A percentile compares a stretch with the other conserved stretches of the same genome.
Conservation (phyloP, 1,140 invertebrate species). For the Laodelphax striatellus region DNA sequence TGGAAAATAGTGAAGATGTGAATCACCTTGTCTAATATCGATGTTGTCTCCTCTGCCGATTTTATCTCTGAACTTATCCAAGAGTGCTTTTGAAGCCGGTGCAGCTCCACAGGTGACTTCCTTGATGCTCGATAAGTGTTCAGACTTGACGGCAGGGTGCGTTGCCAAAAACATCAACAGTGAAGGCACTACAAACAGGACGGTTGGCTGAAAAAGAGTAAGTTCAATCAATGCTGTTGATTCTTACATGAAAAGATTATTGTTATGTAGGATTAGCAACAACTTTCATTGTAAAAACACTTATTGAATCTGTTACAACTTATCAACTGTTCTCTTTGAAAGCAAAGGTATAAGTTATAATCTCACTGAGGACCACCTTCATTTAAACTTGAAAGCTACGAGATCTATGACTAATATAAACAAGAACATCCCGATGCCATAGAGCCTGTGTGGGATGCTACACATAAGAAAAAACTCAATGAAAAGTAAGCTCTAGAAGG, state of each 20-base stretch:
- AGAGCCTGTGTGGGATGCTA: too few relatives aligned
- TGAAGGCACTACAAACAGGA: conserved; percentile 53
- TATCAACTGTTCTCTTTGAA: neutral
- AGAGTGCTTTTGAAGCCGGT: conserved; percentile 45
- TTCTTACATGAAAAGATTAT: too few relatives aligned
- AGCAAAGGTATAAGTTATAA: neutral
- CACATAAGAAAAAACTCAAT: too few relatives aligned
- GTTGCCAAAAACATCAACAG: conserved; percentile 50
- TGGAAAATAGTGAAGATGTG: too few relatives aligned
- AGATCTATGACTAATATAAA: too few relatives aligned
- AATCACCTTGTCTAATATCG: conserved; percentile 41
- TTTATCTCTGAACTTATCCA: conserved; percentile 49
- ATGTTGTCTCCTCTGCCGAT: conserved; percentile 35
- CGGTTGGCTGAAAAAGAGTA: conserved; percentile 35
- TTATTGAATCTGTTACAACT: too few relatives aligned
- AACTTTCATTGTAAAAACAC: too few relatives aligned
- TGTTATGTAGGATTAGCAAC: too few relatives aligned
- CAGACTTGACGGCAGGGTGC: conserved; percentile 44
- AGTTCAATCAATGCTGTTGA: neutral
- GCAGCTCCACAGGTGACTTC: conserved; percentile 50
- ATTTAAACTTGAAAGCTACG: too few relatives aligned
- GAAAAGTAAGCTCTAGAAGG: too few relatives aligned
- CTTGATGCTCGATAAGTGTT: conserved; percentile 43
- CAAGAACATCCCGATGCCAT: too few relatives aligned
- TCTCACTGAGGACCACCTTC: too few relatives aligned